phyloP scores from a whole-genome alignment of 2,113 vertebrate genomes.

The Origma solitaria region DNA sequence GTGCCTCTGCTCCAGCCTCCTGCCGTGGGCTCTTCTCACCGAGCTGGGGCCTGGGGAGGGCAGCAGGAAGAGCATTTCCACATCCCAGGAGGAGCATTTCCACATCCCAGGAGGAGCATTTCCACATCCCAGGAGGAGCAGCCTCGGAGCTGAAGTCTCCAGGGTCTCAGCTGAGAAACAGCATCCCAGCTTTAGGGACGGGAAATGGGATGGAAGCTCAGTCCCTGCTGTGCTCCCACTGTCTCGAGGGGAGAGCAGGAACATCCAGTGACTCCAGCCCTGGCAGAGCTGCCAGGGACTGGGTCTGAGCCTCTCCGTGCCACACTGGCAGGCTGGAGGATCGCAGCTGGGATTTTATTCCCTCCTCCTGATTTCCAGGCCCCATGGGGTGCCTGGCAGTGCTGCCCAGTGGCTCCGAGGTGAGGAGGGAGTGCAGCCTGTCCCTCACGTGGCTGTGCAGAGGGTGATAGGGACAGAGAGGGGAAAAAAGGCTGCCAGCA shows the following conservation, averaged over 20 bases:
- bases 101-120: neutral
- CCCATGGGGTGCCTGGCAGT: rapidly evolving
- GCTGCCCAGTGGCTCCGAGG: rapidly evolving
- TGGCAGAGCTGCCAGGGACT: neutral
- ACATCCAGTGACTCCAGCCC: neutral
- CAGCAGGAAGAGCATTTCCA: neutral
- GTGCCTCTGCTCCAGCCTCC: neutral
- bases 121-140: neutral
- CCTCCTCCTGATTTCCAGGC: neutral
- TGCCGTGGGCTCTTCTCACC: neutral
- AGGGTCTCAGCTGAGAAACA: neutral
- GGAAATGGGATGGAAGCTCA: neutral
- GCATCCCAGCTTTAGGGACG: neutral
- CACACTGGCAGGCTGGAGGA: neutral
- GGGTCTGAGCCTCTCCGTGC: neutral
- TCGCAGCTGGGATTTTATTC: neutral
- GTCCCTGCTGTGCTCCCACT: neutral
- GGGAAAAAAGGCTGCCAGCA: rapidly evolving
- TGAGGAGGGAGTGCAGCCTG: neutral
- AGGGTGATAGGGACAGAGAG: neutral
- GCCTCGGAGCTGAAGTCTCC: neutral
- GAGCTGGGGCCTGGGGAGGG: neutral
- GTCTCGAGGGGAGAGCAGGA: neutral
- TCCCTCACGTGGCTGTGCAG: neutral
- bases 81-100: neutral